A percentile compares a stretch with the other conserved stretches of the same genome.
Evolutionary conservation across 2,113 vertebrate species (phyloP).

Genomic region (Rissa tridactyla): DNA sequence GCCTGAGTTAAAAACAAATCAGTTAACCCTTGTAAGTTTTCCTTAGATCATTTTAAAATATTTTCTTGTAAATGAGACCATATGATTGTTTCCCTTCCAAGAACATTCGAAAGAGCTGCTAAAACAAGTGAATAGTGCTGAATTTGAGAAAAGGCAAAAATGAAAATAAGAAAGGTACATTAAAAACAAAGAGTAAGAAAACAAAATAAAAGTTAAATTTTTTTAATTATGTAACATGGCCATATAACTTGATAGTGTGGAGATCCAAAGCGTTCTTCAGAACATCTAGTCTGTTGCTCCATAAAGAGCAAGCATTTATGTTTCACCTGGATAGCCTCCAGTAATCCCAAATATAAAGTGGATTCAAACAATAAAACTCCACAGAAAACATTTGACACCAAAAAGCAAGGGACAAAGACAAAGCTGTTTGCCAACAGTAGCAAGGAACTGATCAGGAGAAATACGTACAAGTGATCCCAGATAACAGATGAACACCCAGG

Average conservation of each 20-base stretch:
- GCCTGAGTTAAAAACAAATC: neutral
- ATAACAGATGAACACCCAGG: neutral
- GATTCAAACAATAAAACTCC: neutral
- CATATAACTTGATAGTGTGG: neutral
- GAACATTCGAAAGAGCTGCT: neutral
- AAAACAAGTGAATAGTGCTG: neutral
- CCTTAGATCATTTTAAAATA: neutral
- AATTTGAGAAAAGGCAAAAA: neutral
- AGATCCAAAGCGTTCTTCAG: neutral
- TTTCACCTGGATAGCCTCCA: neutral
- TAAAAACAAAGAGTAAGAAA: neutral
- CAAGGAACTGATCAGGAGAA: neutral
- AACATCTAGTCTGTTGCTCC: neutral
- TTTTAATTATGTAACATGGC: neutral
- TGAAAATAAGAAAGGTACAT: neutral
- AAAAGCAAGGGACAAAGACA: neutral
- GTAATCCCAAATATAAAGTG: neutral
- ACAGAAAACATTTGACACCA: neutral
- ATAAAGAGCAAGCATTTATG: neutral
- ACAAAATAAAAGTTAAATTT: neutral
- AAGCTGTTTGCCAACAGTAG: neutral
- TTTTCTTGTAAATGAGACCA: constrained; percentile 2
- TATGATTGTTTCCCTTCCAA: neutral
- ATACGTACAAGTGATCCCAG: neutral
- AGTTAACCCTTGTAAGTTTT: neutral